Evolutionary conservation across 2,888 invertebrate genomes (phyloP).

Genomic region (Ectropis crepuscularia): DNA sequence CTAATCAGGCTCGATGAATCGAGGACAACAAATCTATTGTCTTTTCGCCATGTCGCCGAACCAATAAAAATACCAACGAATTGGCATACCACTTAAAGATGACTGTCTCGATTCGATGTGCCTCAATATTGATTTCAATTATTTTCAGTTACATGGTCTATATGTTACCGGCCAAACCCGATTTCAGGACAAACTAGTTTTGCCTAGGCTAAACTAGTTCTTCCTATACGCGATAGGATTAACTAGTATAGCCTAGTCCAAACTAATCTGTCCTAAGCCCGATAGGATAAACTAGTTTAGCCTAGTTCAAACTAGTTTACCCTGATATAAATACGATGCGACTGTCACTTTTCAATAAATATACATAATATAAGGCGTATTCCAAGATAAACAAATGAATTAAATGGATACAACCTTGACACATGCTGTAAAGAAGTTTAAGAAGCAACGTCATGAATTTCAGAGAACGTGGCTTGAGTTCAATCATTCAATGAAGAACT

Average conservation of each 20-base stretch:
- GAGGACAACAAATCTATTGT: conserved; percentile 37
- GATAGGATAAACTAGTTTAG: too few species aligned
- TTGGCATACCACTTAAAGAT: conserved; percentile 56
- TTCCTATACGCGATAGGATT: too few species aligned
- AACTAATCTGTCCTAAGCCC: too few species aligned
- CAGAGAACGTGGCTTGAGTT: conserved; percentile 21
- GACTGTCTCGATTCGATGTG: conserved; percentile 42
- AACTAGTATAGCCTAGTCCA: too few species aligned
- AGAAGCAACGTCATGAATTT: conserved; percentile 12
- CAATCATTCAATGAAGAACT: conserved; percentile 32
- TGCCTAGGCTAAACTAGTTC: too few species aligned
- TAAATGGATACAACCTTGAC: conserved; percentile 26
- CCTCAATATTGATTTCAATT: conserved; percentile 61
- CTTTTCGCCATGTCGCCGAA: conserved; percentile 39
- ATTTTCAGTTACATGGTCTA: conserved; percentile 23
- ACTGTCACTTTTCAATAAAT: conserved; percentile 11
- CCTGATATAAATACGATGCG: too few species aligned
- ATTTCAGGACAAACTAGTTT: too few species aligned
- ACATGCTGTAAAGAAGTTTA: conserved; percentile 21
- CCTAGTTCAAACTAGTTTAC: too few species aligned
- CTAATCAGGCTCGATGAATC: conserved; percentile 31
- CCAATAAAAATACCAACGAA: conserved; percentile 57
- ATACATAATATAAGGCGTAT: conserved; percentile 19
- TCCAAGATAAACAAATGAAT: conserved; percentile 41
- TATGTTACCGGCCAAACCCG: too few species aligned